phyloP scores from a whole-genome alignment of 2,113 vertebrate genomes.

The Aplodontia rufa region DNA sequence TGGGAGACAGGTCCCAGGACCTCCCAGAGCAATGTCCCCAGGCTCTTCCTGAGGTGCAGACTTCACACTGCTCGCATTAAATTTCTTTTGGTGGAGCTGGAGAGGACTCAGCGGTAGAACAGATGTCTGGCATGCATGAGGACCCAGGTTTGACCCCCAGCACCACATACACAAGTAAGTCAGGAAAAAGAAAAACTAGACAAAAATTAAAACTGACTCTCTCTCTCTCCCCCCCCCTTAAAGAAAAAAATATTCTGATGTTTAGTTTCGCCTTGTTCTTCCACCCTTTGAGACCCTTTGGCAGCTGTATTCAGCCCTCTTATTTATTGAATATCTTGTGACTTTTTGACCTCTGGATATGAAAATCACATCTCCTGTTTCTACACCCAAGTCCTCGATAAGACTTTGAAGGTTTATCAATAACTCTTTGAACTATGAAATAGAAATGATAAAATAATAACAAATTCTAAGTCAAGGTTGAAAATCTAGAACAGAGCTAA shows the following conservation, averaged over 20 bases:
- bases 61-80: neutral
- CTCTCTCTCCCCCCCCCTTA: too few relatives aligned
- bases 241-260: too few relatives aligned
- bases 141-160: too few relatives aligned
- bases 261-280: neutral
- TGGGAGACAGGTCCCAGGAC: neutral
- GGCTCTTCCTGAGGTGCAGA: neutral
- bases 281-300: neutral
- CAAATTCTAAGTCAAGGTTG: neutral
- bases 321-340: neutral
- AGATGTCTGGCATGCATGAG: too few relatives aligned
- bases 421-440: neutral
- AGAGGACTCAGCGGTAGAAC: too few relatives aligned
- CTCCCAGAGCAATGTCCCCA: fast-evolving
- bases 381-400: neutral
- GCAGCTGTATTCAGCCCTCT: neutral
- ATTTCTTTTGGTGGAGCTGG: too few relatives aligned
- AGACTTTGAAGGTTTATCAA: neutral
- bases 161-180: too few relatives aligned
- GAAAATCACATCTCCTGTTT: neutral
- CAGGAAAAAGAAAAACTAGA: too few relatives aligned
- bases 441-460: neutral
- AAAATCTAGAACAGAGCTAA: neutral
- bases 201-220: too few relatives aligned
- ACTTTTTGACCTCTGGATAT: neutral